Evolutionary conservation across 2,797 vertebrate species (phyloP).

Genomic region (Eremophila alpestris): DNA sequence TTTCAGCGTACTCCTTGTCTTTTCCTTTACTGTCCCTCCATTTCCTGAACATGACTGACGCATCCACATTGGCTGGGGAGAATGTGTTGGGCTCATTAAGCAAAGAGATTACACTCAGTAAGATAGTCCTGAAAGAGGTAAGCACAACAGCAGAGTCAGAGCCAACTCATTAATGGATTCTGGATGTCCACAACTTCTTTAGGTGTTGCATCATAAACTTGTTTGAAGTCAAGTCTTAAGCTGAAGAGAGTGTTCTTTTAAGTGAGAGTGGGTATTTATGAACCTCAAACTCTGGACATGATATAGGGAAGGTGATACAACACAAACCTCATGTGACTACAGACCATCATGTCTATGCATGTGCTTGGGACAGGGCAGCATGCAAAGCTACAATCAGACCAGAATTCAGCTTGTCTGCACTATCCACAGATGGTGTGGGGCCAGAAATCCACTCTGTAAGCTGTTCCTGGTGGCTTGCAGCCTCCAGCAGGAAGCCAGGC

Average conservation of each 20-base stretch:
- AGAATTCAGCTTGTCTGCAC: background rate
- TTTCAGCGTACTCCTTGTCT: constrained; percentile 98
- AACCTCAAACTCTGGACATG: background rate
- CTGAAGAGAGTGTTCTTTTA: background rate
- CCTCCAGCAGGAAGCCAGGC: background rate
- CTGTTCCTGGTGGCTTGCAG: background rate
- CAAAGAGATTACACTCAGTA: constrained; percentile 97
- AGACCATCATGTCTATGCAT: fast-evolving
- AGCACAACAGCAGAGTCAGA: constrained; percentile 17
- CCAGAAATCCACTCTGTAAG: background rate
- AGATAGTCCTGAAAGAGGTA: constrained; percentile 86
- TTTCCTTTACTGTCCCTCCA: constrained; percentile 99
- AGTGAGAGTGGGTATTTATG: background rate
- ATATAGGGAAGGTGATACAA: background rate
- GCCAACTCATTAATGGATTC: background rate
- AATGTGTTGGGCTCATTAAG: constrained; percentile 99
- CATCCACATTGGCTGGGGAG: constrained; percentile 96
- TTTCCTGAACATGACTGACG: constrained; percentile 98
- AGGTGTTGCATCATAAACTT: background rate
- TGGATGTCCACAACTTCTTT: background rate
- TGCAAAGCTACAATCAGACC: background rate
- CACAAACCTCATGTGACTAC: background rate
- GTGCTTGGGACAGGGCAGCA: background rate
- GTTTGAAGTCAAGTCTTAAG: background rate
- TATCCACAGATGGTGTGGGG: too few relatives aligned